phyloP scores from a whole-genome alignment of 2,113 vertebrate species.

The Trichechus manatus region DNA sequence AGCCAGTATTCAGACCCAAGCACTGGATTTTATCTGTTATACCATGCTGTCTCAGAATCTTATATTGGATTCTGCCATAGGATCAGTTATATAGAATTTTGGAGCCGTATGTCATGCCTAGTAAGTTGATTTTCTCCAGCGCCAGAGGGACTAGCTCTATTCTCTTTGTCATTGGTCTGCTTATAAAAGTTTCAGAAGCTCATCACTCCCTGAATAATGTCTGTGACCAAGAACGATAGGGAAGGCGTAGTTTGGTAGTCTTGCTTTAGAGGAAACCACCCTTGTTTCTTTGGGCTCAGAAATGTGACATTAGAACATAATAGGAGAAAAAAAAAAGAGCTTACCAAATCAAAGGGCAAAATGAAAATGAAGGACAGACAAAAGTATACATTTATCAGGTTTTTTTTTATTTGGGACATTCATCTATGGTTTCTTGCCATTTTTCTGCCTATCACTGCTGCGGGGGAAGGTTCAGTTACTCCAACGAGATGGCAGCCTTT shows the following conservation, averaged over 20 bases:
- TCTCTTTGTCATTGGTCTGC: conserved; percentile 27
- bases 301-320: conserved; percentile 27
- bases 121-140: background rate
- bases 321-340: background rate
- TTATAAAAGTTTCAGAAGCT: conserved; percentile 44
- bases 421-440: background rate
- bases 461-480: background rate
- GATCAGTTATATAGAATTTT: background rate
- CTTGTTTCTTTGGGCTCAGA: conserved; percentile 2
- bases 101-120: background rate
- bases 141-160: background rate
- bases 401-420: conserved; percentile 31
- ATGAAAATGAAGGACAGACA: conserved; percentile 38
- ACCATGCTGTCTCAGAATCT: conserved; percentile 32
- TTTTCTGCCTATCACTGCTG: conserved; percentile 5
- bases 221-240: conserved; percentile 53
- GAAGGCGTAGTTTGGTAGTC: conserved; percentile 13
- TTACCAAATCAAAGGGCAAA: conserved; percentile 45
- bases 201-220: conserved; percentile 3
- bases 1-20: background rate
- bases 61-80: conserved; percentile 29
- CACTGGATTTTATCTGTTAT: background rate
- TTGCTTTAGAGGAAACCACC: background rate
- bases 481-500: background rate
- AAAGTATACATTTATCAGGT: background rate